Conservation (phyloP, 1,140 invertebrate species). For the Diuraphis noxia region DNA sequence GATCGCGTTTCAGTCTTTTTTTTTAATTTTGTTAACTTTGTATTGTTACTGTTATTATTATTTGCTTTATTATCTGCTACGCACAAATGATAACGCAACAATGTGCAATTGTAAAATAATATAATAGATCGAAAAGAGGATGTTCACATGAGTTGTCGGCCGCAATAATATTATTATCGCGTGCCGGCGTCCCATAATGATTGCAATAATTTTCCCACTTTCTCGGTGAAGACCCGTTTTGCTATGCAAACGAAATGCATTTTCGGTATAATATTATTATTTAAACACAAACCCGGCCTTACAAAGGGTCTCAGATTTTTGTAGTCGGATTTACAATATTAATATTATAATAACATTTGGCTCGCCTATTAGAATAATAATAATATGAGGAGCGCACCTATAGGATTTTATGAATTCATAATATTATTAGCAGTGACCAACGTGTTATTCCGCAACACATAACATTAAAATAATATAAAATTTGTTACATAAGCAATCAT, state of each 20-base stretch:
- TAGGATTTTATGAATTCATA: neutral
- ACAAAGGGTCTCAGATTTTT: neutral
- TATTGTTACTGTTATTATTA: constrained; percentile 1
- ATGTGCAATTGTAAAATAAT: constrained; percentile 32
- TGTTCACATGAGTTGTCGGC: constrained; percentile 43
- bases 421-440: neutral
- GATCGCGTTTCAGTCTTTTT: neutral
- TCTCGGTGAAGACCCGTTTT: neutral
- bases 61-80: neutral
- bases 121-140: constrained; percentile 49
- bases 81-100: constrained; percentile 11
- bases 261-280: neutral
- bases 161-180: constrained; percentile 30
- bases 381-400: neutral
- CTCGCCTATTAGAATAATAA: neutral
- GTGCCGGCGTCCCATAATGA: neutral
- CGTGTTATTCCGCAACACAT: neutral
- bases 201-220: neutral
- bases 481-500: neutral
- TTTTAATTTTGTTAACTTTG: neutral
- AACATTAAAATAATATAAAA: neutral
- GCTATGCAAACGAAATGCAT: neutral
- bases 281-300: neutral
- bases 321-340: neutral
- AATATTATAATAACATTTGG: neutral